Evolutionary conservation across 2,888 invertebrate species (phyloP).

Genomic region (Athrips mouffetella): DNA sequence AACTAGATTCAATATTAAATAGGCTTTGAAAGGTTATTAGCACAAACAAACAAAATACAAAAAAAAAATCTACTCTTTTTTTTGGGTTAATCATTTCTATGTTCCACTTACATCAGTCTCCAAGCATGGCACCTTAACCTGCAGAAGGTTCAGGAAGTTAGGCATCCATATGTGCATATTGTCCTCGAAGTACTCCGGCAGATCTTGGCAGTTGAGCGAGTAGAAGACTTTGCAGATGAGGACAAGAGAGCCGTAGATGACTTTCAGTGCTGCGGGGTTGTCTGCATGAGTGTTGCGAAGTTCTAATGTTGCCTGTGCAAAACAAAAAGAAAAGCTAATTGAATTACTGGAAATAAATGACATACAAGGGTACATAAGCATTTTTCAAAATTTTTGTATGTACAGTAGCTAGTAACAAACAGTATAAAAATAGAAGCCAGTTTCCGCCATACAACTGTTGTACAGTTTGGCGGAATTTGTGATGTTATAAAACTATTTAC

Average conservation of each 20-base stretch:
- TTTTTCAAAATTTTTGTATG: too few relatives aligned
- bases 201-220: slow-evolving; percentile 97
- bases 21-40: too few relatives aligned
- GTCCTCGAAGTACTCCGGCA: slow-evolving; percentile 99
- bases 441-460: too few relatives aligned
- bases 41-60: too few relatives aligned
- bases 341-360: too few relatives aligned
- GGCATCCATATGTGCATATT: slow-evolving; percentile 98
- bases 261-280: slow-evolving; percentile 88
- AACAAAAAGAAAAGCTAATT: slow-evolving; percentile 20
- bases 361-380: too few relatives aligned
- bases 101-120: slow-evolving; percentile 74
- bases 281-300: slow-evolving; percentile 86
- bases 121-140: slow-evolving; percentile 85
- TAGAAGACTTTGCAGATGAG: slow-evolving; percentile 97
- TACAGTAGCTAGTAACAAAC: too few relatives aligned
- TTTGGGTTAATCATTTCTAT: neutral
- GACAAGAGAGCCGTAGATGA: slow-evolving; percentile 93
- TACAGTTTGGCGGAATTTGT: too few relatives aligned
- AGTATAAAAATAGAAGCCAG: too few relatives aligned
- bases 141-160: slow-evolving; percentile 89
- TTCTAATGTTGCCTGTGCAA: slow-evolving; percentile 88
- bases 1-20: too few relatives aligned
- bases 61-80: neutral
- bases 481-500: too few relatives aligned